Base-by-base conservation (phyloP, 2,888 invertebrate genomes). In the Pheosia gnoma region DNA sequence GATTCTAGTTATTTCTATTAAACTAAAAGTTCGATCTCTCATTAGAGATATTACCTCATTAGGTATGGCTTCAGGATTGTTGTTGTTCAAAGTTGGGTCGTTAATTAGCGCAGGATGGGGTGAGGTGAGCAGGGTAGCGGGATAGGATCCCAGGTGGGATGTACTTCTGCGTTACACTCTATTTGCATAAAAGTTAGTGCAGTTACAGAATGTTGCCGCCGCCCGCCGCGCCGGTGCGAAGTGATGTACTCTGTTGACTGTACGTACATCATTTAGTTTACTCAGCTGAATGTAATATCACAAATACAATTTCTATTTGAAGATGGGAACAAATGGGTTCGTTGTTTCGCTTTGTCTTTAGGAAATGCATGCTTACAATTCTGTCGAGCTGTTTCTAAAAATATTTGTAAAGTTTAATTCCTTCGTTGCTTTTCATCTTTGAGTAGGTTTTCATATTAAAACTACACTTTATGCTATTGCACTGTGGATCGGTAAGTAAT, bases 141-240 rank as follows among this genome's bases (percentile, higher is more conserved):
- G 71, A 68, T 74, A 59, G 67, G 77, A 72, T 82, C 86, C 83
- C 89, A 89, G 88, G 88, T 89, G 89, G 85, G 77, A 81, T 79
- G 80, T 78, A 78, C 78, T 80, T 64, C 77, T 75, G 70, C 79
- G 79, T 80, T 77, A 80, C 81, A 77, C 75, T 67, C 67, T 68
- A 71, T 87, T 87, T 87, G 85, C 85, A 83, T 85, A 86, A 87
- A 85, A 85, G 84, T 85, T 86, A 80, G 81, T 75, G 77, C 79
- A 83, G 79, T 81, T 82, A 78, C 77, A 80, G 78, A 80, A 79
- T 78, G 70, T 67, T 69, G 68, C 62, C 52, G 59, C 13, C 57
- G 59, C 66, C 65, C 57, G 59, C 63, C 25, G 25, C 25, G 25
- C 69, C 65, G 68, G 72, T 68, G 75, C 70, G 72, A 70, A 68